Evolutionary conservation across 2,888 invertebrate species (phyloP), one percentile per base, ranked within the genome.

Genomic region (Aleiodes alternator): DNA sequence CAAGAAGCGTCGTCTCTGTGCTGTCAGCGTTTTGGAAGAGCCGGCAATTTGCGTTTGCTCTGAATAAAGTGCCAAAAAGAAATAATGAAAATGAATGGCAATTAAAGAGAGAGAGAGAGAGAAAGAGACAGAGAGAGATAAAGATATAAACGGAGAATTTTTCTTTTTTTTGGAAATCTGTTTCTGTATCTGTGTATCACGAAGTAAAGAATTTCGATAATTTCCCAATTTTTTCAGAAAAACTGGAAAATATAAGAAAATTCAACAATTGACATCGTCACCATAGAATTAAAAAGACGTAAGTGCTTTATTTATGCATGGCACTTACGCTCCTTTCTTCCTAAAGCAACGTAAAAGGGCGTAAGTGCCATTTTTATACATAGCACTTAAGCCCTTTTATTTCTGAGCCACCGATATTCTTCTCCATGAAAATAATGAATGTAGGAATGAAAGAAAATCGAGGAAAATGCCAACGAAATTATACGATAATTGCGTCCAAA

Each of bases 1-100:
- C 89, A 87, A 88, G 89, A 88, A 88, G 89, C 87, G 88, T 84
- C 86, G 87, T 88, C 88, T 89, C 88, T 87, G 88, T 89, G 89
- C 87, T 88, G 89, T 89, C 87, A 89, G 88, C 88, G 86, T 82
- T 88, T 89, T 85, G 89, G 89, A 87, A 89, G 87, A 88, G 88
- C 85, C 86, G 89, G 89, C 87, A 89, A 87, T 87, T 87, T 88
- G 87, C 88, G 89, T 84, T 89, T 89, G 89, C 87, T 88, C 89
- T 89, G 86, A 89, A 87, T 88, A 89, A 68, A 84, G 84, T 88
- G 87, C 87, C 86, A 87, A 88, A 88, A 87, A 84, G 86, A 87
- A 87, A 85, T 83, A 43, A 87, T 86, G 84, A 87, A 85, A 87
- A 86, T 43, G 82, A 87, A 87, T 75, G 23, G 51, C 29, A 81